These are phyloP conservation scores for Heterodera carotae DNA, from an alignment of 1,140 invertebrate species.

Conservation along the genomic window DNA sequence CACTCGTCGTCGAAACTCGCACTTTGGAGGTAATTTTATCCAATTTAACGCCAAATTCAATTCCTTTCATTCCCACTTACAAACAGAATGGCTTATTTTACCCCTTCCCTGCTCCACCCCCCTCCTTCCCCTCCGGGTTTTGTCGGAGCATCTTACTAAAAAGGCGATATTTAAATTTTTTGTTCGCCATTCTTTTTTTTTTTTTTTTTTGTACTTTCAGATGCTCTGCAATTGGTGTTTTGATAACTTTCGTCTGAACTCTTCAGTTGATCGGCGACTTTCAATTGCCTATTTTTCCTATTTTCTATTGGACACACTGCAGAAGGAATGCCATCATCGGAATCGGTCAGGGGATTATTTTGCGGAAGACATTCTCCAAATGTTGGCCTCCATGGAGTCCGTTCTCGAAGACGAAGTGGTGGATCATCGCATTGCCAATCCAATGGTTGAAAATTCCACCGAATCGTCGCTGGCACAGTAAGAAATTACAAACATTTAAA, in stretches of 20 bases:
- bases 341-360: not conserved
- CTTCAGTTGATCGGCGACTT: not conserved
- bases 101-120: no score
- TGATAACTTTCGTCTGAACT: conserved; percentile 5
- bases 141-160: no score
- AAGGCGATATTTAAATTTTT: not conserved
- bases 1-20: not conserved
- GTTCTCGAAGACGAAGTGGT: conserved; percentile 27
- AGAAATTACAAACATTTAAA: no score
- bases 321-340: no score
- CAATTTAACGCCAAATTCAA: not conserved
- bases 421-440: conserved; percentile 14
- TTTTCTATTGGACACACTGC: not conserved
- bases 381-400: conserved; percentile 10
- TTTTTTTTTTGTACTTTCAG: no score
- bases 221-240: conserved; percentile 5
- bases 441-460: not conserved
- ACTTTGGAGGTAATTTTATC: conserved; percentile 21
- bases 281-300: conserved; percentile 26
- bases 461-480: conserved; percentile 8
- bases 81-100: no score
- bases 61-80: not conserved
- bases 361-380: not conserved
- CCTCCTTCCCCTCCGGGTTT: no score
- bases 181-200: no score